phyloP scores from a whole-genome alignment of 2,113 vertebrate genomes.

The Alosa alosa region DNA sequence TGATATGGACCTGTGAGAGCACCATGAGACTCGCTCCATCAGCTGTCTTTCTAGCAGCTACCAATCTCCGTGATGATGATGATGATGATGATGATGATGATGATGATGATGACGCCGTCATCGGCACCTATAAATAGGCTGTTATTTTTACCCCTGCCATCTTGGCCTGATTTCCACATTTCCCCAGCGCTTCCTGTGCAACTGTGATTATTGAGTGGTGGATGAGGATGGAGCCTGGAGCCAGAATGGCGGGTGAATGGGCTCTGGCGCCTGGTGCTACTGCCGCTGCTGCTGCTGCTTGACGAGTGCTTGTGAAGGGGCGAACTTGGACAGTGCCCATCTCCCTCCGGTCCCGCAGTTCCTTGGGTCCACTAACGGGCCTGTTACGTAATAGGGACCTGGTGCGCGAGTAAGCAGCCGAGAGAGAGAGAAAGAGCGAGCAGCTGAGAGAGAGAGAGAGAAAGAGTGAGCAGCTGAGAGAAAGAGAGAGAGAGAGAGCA shows the following conservation, averaged over 20 bases:
- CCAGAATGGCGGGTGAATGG: slow-evolving; percentile 24
- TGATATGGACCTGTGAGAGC: not conserved
- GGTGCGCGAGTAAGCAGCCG: slow-evolving; percentile 27
- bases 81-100: not conserved
- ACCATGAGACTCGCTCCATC: not conserved
- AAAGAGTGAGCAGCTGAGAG: slow-evolving; percentile 11
- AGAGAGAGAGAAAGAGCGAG: slow-evolving; percentile 13
- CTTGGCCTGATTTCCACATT: slow-evolving; percentile 74
- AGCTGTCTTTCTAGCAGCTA: not conserved
- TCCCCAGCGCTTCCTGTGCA: slow-evolving; percentile 63
- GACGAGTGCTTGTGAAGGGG: slow-evolving; percentile 39
- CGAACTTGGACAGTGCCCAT: slow-evolving; percentile 62
- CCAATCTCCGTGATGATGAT: slow-evolving; percentile 42
- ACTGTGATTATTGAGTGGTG: slow-evolving; percentile 54
- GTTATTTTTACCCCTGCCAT: slow-evolving; percentile 78
- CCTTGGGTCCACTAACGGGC: slow-evolving; percentile 66
- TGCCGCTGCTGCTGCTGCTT: not conserved
- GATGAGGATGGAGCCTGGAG: slow-evolving; percentile 24
- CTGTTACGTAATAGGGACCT: slow-evolving; percentile 62
- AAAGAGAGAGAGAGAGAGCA: slow-evolving; percentile 35
- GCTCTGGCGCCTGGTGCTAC: not conserved
- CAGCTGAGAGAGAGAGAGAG: not conserved
- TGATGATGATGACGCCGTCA: slow-evolving; percentile 68
- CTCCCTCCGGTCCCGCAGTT: slow-evolving; percentile 59
- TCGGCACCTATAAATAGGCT: slow-evolving; percentile 70